Evolutionary conservation across 2,888 invertebrate genomes (phyloP).

Genomic region (Ephialtes manifestator): DNA sequence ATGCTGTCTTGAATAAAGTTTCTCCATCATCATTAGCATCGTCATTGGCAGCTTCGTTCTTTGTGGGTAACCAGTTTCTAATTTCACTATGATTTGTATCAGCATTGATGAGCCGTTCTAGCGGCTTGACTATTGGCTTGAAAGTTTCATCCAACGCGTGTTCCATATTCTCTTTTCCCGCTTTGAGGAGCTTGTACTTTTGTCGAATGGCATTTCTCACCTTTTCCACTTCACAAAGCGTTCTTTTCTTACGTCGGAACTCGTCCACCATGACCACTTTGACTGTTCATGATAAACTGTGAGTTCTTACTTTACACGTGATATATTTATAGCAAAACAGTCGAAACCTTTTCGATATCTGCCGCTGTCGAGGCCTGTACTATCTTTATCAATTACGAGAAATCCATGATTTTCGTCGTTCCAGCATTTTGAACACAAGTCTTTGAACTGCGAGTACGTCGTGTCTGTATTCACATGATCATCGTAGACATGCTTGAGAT

Average conservation of each 20-base stretch:
- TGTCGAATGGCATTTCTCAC: slow-evolving; percentile 34
- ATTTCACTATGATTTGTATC: slow-evolving; percentile 12
- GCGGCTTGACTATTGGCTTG: slow-evolving; percentile 26
- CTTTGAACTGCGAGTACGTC: slow-evolving; percentile 53
- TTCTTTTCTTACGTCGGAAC: slow-evolving; percentile 35
- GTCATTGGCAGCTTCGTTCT: not conserved
- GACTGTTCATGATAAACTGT: not conserved
- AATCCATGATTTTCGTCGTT: slow-evolving; percentile 32
- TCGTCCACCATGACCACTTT: slow-evolving; percentile 6
- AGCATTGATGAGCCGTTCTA: slow-evolving; percentile 18
- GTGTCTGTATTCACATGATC: no score
- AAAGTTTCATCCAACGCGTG: slow-evolving; percentile 26
- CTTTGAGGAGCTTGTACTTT: slow-evolving; percentile 41
- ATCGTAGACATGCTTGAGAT: slow-evolving; percentile 78
- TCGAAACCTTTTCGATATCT: slow-evolving; percentile 34
- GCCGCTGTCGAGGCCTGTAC: slow-evolving; percentile 10
- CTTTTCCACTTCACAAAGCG: slow-evolving; percentile 19
- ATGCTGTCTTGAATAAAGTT: slow-evolving; percentile 27
- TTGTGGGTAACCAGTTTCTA: not conserved
- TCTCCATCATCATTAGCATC: slow-evolving; percentile 1
- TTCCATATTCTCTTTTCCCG: slow-evolving; percentile 29
- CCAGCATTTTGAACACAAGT: slow-evolving; percentile 51
- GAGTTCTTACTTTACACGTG: not conserved
- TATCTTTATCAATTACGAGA: slow-evolving; percentile 50
- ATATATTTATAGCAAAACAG: slow-evolving; percentile 46